Conservation (phyloP, 23 tunicate species). For the Ciona savignyi region DNA sequence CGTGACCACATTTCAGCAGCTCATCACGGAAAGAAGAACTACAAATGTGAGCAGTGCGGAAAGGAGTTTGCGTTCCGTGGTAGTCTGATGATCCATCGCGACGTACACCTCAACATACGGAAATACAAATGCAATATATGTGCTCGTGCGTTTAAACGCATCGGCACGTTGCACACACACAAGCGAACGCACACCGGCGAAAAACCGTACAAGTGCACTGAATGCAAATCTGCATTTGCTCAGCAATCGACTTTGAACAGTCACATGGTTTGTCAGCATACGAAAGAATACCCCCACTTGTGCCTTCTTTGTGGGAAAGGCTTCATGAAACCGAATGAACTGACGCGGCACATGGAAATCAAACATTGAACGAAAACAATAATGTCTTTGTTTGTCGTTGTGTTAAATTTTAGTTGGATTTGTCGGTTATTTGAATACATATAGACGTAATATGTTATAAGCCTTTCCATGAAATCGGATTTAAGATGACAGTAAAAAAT, state of each 20-base stretch:
- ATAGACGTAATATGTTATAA: no score
- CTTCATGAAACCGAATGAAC: not conserved
- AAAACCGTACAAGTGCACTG: not conserved
- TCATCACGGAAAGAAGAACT: not conserved
- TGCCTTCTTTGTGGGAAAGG: not conserved
- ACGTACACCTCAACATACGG: not conserved
- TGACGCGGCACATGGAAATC: not conserved
- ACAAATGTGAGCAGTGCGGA: not conserved
- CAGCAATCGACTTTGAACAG: not conserved
- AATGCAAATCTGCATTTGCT: not conserved
- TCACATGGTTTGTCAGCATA: not conserved
- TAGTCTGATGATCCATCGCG: not conserved
- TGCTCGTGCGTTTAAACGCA: not conserved
- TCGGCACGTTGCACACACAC: not conserved
- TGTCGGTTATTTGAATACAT: no score
- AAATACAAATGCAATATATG: not conserved
- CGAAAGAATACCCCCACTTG: not conserved
- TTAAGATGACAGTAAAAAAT: no score
- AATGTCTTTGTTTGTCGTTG: no score
- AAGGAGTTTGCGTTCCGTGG: not conserved
- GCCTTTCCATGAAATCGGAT: no score
- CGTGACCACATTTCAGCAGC: not conserved
- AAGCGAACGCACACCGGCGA: not conserved
- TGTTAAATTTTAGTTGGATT: no score
- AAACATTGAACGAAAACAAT: conserved; percentile 1